Evolutionary conservation across 2,797 vertebrate genomes (phyloP), one percentile per base, ranked within the genome.

Genomic region (Pachyuromys duprasi): DNA sequence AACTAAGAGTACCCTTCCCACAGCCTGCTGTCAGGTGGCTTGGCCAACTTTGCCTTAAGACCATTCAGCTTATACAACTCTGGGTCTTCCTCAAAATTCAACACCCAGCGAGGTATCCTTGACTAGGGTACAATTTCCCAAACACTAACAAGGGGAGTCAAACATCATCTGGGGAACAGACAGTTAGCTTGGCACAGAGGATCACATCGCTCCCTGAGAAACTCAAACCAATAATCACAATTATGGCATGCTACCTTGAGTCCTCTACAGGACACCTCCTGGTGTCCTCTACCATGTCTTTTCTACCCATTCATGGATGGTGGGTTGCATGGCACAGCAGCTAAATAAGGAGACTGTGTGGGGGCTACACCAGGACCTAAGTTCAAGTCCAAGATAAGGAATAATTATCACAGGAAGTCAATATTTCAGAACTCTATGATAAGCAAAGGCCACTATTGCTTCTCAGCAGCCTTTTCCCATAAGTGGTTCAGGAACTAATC

Each of bases 341-440:
- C 28, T 93, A 91, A 74, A 28, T 45, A 91, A 93, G 33, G 31
- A 88, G 53, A 69, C 31, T 93, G 28, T 7, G 33, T 33, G 49
- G 80, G 83, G 69, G 65, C 86, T 65, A 92, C 84, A 67, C 31
- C n/a, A 96, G 60, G 78, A 36, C 63, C 53, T 75, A 93, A 31
- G 53, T 94, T 92, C 90, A 97, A 93, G 94, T 65, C 55, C 53
- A 88, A 82, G 78, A 86, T 81, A 94, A 75, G 87, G 57, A 92
- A 60, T 26, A 15, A 92, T 90, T 91, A 90, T 70, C 60, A 94
- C 9, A 67, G 69, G 79, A 96, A 95, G 95, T 90, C 39, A 88
- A n/a, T 57, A 91, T 91, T 96, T 90, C 84, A 79, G 80, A 70
- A 92, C 80, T 95, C 33, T 70, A 45, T 70, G 74, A 92, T 60